Base-by-base conservation (phyloP, 2,888 invertebrate genomes). In the Pegoplata infirma region DNA sequence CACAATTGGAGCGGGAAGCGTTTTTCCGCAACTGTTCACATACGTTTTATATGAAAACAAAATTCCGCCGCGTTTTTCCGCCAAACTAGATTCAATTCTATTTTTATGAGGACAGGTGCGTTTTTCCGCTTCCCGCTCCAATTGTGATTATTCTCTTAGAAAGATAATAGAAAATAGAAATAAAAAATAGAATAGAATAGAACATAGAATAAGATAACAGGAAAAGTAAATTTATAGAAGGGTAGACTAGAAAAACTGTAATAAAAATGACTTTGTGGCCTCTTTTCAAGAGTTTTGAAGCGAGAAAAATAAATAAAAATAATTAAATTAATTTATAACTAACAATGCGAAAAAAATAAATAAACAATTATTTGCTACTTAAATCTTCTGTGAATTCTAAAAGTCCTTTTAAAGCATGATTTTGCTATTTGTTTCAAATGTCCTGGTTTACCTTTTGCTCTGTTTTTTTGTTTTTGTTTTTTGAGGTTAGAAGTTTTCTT, bases 201-300 rank as follows among this genome's bases (percentile, higher is more conserved):
- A 63, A 21, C 16, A 56, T 32, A 63, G 14, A 66, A 53, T 8
- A 59, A 40, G 16, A 44, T 47, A 4, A 36, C 16, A 56, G 55
- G 32, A 49, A 53, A 21, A 21, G 2, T n/a, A n/a, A 19, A 67
- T 64, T 58, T 32, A 36, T 53, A 53, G 8, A 68, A 10, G 6
- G 44, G 10, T 14, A 77, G 76, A 80, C 72, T 76, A 80, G 76
- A 76, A 69, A 69, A 73, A 47, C 16, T 40, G 67, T 46, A 64
- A n/a, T n/a, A 58, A 23, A 64, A 68, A 72, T 76, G 68, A 77
- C 68, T 78, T 64, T 46, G 21, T 68, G 59, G 44, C 17, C 53
- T 64, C 68, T 58, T 46, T 19, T 64, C n/a, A 73, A 73, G 56
- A 61, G 68, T n/a, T 10, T 55, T 73, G 44, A 49, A 47, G 51